These are phyloP conservation scores for Diabrotica balteata DNA, from an alignment of 2,888 invertebrate genomes.

Conservation along the genomic window DNA sequence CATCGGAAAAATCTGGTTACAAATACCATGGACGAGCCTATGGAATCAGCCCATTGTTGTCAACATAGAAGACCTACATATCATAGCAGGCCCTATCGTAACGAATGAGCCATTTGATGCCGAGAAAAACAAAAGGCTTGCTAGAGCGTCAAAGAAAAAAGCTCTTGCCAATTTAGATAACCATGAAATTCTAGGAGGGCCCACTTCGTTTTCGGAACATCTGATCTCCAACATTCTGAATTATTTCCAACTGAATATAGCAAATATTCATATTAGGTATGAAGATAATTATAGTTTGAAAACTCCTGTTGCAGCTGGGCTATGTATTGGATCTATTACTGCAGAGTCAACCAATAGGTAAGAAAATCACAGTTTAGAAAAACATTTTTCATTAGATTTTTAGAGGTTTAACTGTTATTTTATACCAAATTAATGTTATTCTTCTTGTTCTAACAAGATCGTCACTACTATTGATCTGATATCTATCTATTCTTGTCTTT, in stretches of 20 bases:
- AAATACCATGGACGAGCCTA: conserved; percentile 81
- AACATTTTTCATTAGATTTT: neutral
- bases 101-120: conserved; percentile 73
- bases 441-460: too few species aligned
- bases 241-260: conserved; percentile 79
- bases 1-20: conserved; percentile 75
- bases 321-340: conserved; percentile 78
- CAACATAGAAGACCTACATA: conserved; percentile 77
- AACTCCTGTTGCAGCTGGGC: conserved; percentile 74
- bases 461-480: too few species aligned
- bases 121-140: conserved; percentile 74
- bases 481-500: too few species aligned
- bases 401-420: too few species aligned
- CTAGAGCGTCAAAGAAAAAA: conserved; percentile 76
- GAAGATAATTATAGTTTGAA: conserved; percentile 76
- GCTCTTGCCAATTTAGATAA: conserved; percentile 73
- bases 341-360: conserved; percentile 83
- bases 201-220: conserved; percentile 74
- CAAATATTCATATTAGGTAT: conserved; percentile 81
- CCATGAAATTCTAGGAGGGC: conserved; percentile 67
- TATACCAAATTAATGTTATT: too few species aligned
- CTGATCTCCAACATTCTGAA: conserved; percentile 78
- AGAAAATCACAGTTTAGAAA: conserved; percentile 32
- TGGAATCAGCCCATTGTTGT: conserved; percentile 77
- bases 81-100: conserved; percentile 78